Conservation (phyloP, 2,797 vertebrate genomes). For the Hippocampus kuda region DNA sequence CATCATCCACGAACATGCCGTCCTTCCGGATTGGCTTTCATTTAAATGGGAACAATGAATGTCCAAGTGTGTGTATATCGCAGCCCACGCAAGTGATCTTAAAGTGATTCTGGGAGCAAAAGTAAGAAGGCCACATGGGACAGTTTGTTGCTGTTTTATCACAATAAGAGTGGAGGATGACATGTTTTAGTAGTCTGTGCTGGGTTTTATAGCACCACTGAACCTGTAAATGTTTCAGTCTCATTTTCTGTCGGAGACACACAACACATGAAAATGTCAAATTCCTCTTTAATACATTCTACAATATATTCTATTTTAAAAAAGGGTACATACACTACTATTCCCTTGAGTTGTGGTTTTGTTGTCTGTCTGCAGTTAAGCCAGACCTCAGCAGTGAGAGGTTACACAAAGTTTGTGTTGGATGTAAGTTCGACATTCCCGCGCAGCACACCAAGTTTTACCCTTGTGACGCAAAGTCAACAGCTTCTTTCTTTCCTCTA, state of each 20-base stretch:
- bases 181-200: background rate
- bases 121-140: background rate
- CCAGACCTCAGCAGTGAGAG: slow-evolving; percentile 77
- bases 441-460: background rate
- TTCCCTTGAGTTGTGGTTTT: slow-evolving; percentile 5
- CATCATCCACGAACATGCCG: background rate
- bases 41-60: slow-evolving; percentile 1
- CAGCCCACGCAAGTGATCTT: background rate
- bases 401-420: slow-evolving; percentile 85
- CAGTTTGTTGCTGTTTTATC: background rate
- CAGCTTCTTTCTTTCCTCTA: slow-evolving; percentile 29
- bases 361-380: slow-evolving; percentile 68
- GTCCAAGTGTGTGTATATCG: background rate
- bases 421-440: slow-evolving; percentile 55
- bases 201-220: background rate
- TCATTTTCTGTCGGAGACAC: too few species aligned
- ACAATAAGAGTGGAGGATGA: background rate
- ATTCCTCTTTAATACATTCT: background rate
- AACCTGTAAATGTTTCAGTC: background rate
- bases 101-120: background rate
- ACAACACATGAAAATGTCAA: background rate
- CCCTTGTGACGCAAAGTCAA: background rate
- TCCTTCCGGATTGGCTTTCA: background rate
- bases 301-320: background rate
- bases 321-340: background rate